A percentile compares a stretch with the other conserved stretches of the same genome.
Conservation (phyloP, 2,113 vertebrate species). For the Rhinolophus sinicus region DNA sequence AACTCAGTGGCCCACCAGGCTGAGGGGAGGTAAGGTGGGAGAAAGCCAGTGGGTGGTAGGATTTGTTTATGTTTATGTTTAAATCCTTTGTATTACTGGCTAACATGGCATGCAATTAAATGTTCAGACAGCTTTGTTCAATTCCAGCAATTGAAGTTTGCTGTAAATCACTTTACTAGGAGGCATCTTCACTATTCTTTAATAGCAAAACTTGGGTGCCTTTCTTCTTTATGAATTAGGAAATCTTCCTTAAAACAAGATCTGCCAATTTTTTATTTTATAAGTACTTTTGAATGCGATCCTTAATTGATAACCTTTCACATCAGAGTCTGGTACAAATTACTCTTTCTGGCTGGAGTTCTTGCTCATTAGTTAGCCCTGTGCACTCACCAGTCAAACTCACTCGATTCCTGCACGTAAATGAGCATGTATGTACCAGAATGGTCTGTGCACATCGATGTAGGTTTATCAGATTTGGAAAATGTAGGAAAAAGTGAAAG, state of each 20-base stretch:
- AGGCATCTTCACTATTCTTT: neutral
- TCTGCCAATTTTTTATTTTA: neutral
- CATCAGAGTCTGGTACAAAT: neutral
- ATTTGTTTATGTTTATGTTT: neutral
- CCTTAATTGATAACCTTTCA: constrained; percentile 17
- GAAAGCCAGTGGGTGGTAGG: neutral
- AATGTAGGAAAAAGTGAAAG: neutral
- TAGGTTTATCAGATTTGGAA: neutral
- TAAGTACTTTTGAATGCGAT: constrained; percentile 16
- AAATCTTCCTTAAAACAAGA: neutral
- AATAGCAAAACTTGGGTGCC: neutral
- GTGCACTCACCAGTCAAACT: neutral
- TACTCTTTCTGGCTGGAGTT: neutral
- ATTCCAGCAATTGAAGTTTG: neutral
- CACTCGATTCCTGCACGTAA: neutral
- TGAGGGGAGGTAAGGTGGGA: constrained; percentile 92
- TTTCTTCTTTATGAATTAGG: neutral
- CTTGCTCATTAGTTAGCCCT: constrained; percentile 23
- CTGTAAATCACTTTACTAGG: neutral
- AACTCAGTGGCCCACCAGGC: constrained; percentile 95
- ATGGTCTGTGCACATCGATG: neutral
- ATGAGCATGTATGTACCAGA: neutral
- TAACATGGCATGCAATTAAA: neutral
- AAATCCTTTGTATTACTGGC: neutral
- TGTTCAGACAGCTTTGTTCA: neutral